Evolutionary conservation across 2,113 vertebrate species (phyloP).

Genomic region (Fregata magnificens): DNA sequence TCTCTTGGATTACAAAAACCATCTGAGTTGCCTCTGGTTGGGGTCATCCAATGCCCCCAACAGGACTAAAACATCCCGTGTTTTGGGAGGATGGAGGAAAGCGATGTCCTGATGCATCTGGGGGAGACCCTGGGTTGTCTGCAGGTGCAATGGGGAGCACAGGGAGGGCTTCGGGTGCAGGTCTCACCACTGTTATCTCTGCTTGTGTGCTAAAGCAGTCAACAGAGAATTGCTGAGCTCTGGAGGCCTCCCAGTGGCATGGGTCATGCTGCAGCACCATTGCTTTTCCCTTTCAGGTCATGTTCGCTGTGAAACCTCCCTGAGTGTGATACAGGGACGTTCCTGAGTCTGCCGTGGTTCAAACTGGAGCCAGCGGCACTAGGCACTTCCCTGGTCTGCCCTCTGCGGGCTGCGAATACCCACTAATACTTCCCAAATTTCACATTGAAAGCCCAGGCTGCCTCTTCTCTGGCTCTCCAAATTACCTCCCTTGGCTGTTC

Average conservation of each 20-base stretch:
- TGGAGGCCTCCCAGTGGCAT: background rate
- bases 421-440: background rate
- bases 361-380: background rate
- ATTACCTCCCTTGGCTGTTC: background rate
- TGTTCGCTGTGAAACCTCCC: background rate
- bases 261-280: rapidly evolving
- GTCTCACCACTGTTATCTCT: background rate
- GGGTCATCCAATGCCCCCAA: background rate
- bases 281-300: background rate
- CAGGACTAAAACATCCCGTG: background rate
- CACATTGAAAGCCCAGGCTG: background rate
- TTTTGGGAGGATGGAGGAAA: background rate
- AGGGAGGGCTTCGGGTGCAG: background rate
- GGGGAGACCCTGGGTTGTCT: background rate
- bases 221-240: background rate
- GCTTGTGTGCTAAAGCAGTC: background rate
- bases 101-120: background rate
- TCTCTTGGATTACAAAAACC: background rate
- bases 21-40: background rate
- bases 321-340: background rate
- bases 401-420: background rate
- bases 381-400: background rate
- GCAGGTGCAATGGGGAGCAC: background rate
- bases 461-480: background rate
- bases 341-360: background rate